A percentile compares a stretch with the other conserved stretches of the same genome.
These are phyloP conservation scores for Pseudomyrmex pallidus DNA, from an alignment of 1,140 invertebrate species.

Conservation along the genomic window DNA sequence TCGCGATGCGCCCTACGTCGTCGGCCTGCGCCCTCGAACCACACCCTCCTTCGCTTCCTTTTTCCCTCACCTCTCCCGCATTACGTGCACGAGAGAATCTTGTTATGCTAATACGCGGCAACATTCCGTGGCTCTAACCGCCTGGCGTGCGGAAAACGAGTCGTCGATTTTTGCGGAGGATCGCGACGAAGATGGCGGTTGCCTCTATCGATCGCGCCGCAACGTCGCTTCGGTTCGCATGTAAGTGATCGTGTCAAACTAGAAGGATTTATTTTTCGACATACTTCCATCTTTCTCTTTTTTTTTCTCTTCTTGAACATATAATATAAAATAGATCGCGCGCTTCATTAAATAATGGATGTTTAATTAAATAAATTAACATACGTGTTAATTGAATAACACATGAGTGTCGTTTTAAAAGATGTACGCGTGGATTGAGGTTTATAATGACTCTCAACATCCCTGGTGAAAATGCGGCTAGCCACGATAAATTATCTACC, in stretches of 20 bases:
- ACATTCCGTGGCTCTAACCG: conserved; percentile 58
- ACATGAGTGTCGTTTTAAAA: no score
- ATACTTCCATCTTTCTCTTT: no score
- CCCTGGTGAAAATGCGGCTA: conserved; percentile 3
- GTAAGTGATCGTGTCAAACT: conserved; percentile 5
- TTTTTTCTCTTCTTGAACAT: not conserved
- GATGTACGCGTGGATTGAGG: no score
- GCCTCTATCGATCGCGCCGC: conserved; percentile 40
- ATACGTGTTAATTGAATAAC: no score
- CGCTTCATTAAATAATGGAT: not conserved
- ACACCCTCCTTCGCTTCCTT: not conserved
- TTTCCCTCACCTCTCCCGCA: not conserved
- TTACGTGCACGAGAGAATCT: conserved; percentile 70
- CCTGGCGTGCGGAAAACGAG: conserved; percentile 60
- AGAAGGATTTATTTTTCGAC: not conserved
- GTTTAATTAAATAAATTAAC: no score
- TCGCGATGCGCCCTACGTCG: conserved; percentile 35
- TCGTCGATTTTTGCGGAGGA: conserved; percentile 53
- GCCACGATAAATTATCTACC: conserved; percentile 23
- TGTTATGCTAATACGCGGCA: conserved; percentile 73
- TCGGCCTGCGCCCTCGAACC: conserved; percentile 6
- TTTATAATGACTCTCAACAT: not conserved
- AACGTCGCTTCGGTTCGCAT: conserved; percentile 33
- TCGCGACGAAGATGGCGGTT: conserved; percentile 33
- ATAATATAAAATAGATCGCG: not conserved